Conservation (phyloP, 1,140 invertebrate species). For the Thrips palmi region DNA sequence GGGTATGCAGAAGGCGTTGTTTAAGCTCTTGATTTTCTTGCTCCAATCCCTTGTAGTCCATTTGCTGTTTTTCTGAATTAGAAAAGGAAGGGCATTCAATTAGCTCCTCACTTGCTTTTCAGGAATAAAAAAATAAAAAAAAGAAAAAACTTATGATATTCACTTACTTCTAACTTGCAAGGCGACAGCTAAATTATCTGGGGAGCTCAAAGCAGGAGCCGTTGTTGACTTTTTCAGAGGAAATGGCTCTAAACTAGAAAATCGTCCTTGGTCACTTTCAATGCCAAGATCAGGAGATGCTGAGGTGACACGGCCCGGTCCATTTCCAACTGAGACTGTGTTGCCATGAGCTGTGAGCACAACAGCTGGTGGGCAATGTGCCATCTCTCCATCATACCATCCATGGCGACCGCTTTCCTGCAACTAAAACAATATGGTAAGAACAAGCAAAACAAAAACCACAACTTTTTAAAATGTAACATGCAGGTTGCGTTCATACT, state of each 20-base stretch:
- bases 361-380: too few relatives aligned
- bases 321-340: too few relatives aligned
- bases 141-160: too few relatives aligned
- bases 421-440: too few relatives aligned
- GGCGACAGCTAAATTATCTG: too few relatives aligned
- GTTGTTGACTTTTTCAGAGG: too few relatives aligned
- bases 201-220: conserved; percentile 20
- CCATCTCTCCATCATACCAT: too few relatives aligned
- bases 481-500: not conserved
- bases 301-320: too few relatives aligned
- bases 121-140: conserved; percentile 30
- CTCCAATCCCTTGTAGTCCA: conserved; percentile 31
- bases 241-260: conserved; percentile 34
- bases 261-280: conserved; percentile 41
- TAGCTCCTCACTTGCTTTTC: conserved; percentile 31
- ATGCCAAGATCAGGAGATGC: conserved; percentile 50
- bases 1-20: conserved; percentile 31
- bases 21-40: conserved; percentile 37
- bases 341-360: too few relatives aligned
- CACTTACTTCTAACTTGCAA: too few relatives aligned
- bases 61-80: conserved; percentile 13
- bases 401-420: too few relatives aligned
- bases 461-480: not conserved
- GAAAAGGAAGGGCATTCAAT: conserved; percentile 27
- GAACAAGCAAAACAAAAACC: too few relatives aligned